A percentile compares a stretch with the other conserved stretches of the same genome.
These are phyloP conservation scores for Acrobeloides nanus DNA, from an alignment of 2,888 invertebrate genomes.

Conservation along the genomic window DNA sequence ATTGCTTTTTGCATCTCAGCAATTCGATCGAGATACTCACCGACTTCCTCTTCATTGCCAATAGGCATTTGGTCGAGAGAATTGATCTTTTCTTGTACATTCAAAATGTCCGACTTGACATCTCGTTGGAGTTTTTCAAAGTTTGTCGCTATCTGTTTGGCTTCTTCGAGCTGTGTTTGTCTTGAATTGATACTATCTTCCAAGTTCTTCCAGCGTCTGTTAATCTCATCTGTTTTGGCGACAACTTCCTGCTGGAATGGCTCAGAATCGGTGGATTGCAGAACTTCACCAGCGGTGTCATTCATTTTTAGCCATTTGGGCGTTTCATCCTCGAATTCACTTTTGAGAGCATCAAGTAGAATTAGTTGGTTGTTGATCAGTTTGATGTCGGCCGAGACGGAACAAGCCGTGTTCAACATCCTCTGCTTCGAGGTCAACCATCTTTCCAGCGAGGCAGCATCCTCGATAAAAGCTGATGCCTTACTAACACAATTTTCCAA, in stretches of 20 bases:
- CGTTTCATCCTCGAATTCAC: constrained; percentile 86
- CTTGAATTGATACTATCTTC: constrained; percentile 21
- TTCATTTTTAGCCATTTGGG: constrained; percentile 78
- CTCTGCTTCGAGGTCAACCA: constrained; percentile 89
- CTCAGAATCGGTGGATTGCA: constrained; percentile 31
- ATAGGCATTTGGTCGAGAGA: background rate
- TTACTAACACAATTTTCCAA: constrained; percentile 64
- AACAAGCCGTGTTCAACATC: constrained; percentile 88
- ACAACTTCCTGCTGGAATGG: constrained; percentile 15
- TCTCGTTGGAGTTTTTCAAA: constrained; percentile 22
- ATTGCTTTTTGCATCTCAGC: background rate
- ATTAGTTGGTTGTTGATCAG: constrained; percentile 92
- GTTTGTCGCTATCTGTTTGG: constrained; percentile 6
- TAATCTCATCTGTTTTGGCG: constrained; percentile 61
- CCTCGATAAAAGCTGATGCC: constrained; percentile 83
- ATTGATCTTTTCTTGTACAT: background rate
- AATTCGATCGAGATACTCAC: background rate
- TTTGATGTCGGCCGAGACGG: constrained; percentile 86
- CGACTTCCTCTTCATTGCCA: too few relatives aligned
- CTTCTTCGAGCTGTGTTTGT: constrained; percentile 19
- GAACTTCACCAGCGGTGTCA: constrained; percentile 70
- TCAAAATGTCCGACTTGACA: too few relatives aligned
- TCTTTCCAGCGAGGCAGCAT: constrained; percentile 70
- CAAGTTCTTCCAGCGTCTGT: constrained; percentile 63
- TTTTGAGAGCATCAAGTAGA: constrained; percentile 66